Evolutionary conservation across 2,797 vertebrate species (phyloP).

Genomic region (Myotis findleyi): DNA sequence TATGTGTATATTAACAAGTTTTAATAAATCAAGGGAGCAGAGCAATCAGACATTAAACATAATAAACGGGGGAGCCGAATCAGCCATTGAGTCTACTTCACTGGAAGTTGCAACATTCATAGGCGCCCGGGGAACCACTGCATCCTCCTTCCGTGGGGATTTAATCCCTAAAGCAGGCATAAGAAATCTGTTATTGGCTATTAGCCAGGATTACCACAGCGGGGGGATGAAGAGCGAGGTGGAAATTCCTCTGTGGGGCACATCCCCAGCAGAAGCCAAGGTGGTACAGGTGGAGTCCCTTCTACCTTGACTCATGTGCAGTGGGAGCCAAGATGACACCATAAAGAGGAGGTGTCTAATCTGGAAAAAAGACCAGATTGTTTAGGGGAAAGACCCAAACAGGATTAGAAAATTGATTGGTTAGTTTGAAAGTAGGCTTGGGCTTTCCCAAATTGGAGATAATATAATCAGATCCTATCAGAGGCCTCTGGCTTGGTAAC

Average conservation of each 20-base stretch:
- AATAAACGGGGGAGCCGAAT: neutral
- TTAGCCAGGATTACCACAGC: neutral
- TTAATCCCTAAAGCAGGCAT: neutral
- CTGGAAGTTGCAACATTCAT: neutral
- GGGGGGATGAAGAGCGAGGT: neutral
- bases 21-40: neutral
- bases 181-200: neutral
- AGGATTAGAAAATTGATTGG: neutral
- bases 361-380: neutral
- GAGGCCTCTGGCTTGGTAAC: neutral
- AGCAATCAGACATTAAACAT: neutral
- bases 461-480: neutral
- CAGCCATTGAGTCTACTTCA: neutral
- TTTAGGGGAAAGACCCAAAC: neutral
- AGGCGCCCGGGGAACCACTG: neutral
- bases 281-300: neutral
- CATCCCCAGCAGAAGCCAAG: neutral
- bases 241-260: neutral
- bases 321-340: neutral
- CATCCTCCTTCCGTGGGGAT: neutral
- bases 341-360: neutral
- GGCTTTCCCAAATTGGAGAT: neutral
- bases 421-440: neutral
- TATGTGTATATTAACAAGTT: neutral
- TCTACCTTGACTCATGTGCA: neutral